These are phyloP conservation scores for Melanogrammus aeglefinus DNA, from an alignment of 2,797 vertebrate species.

Conservation along the genomic window DNA sequence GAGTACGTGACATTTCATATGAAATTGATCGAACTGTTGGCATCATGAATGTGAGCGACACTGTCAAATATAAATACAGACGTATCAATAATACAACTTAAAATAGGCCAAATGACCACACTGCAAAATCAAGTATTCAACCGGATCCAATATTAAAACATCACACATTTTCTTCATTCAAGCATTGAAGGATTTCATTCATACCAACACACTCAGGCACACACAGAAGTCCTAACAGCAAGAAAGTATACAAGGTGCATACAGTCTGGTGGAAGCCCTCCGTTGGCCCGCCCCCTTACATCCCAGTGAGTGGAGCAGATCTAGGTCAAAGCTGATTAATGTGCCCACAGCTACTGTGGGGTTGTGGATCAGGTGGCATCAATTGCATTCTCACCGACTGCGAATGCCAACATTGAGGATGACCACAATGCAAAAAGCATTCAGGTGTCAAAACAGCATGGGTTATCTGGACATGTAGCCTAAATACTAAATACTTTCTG, in stretches of 20 bases:
- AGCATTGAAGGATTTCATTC: not conserved
- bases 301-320: slow-evolving; percentile 67
- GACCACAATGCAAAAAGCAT: not conserved
- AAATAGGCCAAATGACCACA: not conserved
- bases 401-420: slow-evolving; percentile 50
- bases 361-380: slow-evolving; percentile 67
- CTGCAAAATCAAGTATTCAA: not conserved
- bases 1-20: not conserved
- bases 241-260: not conserved
- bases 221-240: slow-evolving; percentile 2
- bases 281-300: slow-evolving; percentile 53
- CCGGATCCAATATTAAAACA: slow-evolving; percentile 11
- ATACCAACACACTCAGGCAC: not conserved
- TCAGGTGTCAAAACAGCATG: slow-evolving; percentile 1
- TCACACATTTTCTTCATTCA: not conserved
- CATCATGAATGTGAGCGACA: not conserved
- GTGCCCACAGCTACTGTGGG: slow-evolving; percentile 65
- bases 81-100: not conserved
- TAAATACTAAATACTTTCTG: not conserved
- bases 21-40: not conserved
- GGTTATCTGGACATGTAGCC: not conserved
- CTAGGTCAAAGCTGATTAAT: slow-evolving; percentile 80
- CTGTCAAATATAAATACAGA: not conserved
- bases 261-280: slow-evolving; percentile 59
- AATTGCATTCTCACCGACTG: slow-evolving; percentile 44